Base-by-base conservation (phyloP, 1,140 invertebrate species). In the Drosophila rufa region DNA sequence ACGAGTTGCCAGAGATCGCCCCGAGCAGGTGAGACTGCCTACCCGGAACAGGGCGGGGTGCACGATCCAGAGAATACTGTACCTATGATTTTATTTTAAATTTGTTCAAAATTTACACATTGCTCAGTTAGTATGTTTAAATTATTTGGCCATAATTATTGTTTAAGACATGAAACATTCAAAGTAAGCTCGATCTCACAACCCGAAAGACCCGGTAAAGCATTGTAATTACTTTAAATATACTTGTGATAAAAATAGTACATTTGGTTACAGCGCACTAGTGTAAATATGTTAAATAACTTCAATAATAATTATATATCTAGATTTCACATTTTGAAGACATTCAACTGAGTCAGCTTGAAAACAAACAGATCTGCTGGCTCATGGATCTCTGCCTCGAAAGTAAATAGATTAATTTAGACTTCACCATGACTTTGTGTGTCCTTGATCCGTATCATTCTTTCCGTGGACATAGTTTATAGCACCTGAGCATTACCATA, bases 401-500 rank as follows among this genome's bases (percentile, higher is more conserved):
- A 7, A 8, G 36, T 14, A n/a, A 19, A 45, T 36, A 11, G 42
- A 27, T 38, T 27, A 62, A 42, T 38, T 40, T 3, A 8, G 1
- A 5, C 45, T 17, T 19, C 0, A 51, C 19, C 12, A 15, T 19
- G 40, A 42, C 38, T 19, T n/a, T 1, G 19, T 15, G 14, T 17
- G 30, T 15, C 53, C 46, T 30, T 42, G 33, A 73, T 71, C 40
- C n/a, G 1, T 9, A 11, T 6, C 40, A 36, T 17, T 45, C 36
- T 9, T 36, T 19, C 17, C 38, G 22, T 40, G 66, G 62, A 53
- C 27, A 27, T 27, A 30, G 60, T 14, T 45, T 50, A 65, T 46
- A 64, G 15, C 43, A 56, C 30, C 59, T 57, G 64, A 43, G 38
- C 30, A 75, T 75, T 75, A 65, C 50, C 73, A 75, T 75, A 57